phyloP scores from a whole-genome alignment of 2,888 invertebrate species.

The Dryococelus australis region DNA sequence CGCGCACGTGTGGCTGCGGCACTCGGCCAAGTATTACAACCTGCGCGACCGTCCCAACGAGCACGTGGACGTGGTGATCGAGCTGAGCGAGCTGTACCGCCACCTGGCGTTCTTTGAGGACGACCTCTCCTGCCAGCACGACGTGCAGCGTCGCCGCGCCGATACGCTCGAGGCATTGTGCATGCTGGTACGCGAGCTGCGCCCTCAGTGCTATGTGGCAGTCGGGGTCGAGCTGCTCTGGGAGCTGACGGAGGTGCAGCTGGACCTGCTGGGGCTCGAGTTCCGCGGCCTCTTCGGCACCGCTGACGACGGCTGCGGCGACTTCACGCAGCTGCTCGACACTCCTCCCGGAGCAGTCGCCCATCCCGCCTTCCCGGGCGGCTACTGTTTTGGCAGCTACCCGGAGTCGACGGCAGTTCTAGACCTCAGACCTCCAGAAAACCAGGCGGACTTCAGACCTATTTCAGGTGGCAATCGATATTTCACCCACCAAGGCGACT shows the following conservation, averaged over 20 bases:
- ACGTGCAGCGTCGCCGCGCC: slow-evolving; percentile 66
- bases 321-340: neutral
- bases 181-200: slow-evolving; percentile 63
- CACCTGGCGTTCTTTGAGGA: slow-evolving; percentile 37
- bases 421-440: neutral
- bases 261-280: slow-evolving; percentile 69
- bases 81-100: slow-evolving; percentile 50
- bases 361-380: too few species aligned
- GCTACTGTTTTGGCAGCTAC: too few species aligned
- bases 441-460: neutral
- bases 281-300: slow-evolving; percentile 62
- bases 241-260: slow-evolving; percentile 68
- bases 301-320: slow-evolving; percentile 1
- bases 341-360: neutral
- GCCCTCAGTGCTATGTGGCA: slow-evolving; percentile 64
- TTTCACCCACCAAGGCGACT: neutral
- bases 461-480: neutral
- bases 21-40: slow-evolving; percentile 66
- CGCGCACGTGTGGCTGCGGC: slow-evolving; percentile 67
- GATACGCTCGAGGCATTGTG: slow-evolving; percentile 67
- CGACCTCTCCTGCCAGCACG: slow-evolving; percentile 58
- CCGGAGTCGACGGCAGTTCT: neutral
- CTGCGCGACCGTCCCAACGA: slow-evolving; percentile 66
- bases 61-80: slow-evolving; percentile 66
- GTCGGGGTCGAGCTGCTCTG: slow-evolving; percentile 58